Evolutionary conservation across 2,113 vertebrate species (phyloP).

Genomic region (Fregetta grallaria): DNA sequence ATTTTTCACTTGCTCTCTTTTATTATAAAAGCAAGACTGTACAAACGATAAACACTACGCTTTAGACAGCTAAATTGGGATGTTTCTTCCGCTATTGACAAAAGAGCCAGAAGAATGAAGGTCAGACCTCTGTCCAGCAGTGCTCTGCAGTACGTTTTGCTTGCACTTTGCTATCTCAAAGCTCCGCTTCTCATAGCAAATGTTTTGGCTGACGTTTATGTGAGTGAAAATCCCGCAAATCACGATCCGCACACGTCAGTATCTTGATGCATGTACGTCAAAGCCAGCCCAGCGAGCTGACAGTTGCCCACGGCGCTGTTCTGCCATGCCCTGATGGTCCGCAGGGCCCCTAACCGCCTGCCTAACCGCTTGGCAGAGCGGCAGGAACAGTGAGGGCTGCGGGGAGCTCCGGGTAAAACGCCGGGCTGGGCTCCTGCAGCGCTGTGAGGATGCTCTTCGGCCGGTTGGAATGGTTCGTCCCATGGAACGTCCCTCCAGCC

Average conservation of each 20-base stretch:
- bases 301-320: neutral
- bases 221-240: neutral
- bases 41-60: neutral
- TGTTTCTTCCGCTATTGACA: neutral
- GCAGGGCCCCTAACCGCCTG: no score
- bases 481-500: neutral
- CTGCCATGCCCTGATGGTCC: neutral
- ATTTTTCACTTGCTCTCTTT: neutral
- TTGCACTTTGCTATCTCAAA: neutral
- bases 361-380: neutral
- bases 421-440: neutral
- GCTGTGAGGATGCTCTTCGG: neutral
- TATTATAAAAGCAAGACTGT: neutral
- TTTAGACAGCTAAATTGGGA: neutral
- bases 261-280: no score
- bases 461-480: neutral
- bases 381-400: neutral
- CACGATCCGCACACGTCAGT: neutral
- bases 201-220: neutral
- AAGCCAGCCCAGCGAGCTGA: neutral
- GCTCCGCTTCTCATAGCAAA: neutral
- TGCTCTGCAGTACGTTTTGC: neutral
- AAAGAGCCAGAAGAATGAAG: neutral
- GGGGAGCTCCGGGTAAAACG: neutral
- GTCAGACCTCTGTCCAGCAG: neutral